Evolutionary conservation across 2,888 invertebrate genomes (phyloP), one percentile per base, ranked within the genome.

Genomic region (Hirtodrosophila histrioides): DNA sequence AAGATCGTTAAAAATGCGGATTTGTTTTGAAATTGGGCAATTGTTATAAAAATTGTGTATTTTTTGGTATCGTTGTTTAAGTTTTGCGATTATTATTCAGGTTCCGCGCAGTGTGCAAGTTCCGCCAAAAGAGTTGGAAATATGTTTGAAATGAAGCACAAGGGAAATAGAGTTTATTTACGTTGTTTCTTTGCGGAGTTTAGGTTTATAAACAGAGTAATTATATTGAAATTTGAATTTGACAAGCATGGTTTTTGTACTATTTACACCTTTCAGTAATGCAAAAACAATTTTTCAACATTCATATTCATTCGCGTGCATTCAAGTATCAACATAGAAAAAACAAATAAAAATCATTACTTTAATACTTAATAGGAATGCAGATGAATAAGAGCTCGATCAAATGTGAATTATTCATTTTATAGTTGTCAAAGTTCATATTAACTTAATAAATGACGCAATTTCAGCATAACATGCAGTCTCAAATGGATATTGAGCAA

Each of bases 61-160:
- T 39, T 35, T 35, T 27, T n/a, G n/a, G n/a, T n/a, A n/a, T n/a
- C 51, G 41, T 31, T 31, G 11, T 41, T 49, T 24, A 8, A 27
- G 7, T 57, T 58, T 37, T 12, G 44, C 29, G 55, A 23, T 11
- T 33, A 17, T 63, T 45, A 24, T 58, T 64, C 69, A 57, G 65
- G 66, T 77, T 82, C 81, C 81, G 58, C 85, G 67, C 62, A 68
- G 81, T 61, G 71, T 67, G 75, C 75, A 77, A 63, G 68, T 70
- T 87, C 78, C 82, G 88, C 66, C 82, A 86, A 75, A 75, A 69
- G 70, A 40, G 63, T 76, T 71, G 58, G 61, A 54, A 67, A 64
- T 63, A 70, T 56, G 40, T 75, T 86, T 81, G 78, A 78, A 74
- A 86, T 65, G 62, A 72, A 85, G 61, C 66, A 78, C 71, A 78